Base-by-base conservation (phyloP, 2,888 invertebrate species). In the Strigamia maritima region DNA sequence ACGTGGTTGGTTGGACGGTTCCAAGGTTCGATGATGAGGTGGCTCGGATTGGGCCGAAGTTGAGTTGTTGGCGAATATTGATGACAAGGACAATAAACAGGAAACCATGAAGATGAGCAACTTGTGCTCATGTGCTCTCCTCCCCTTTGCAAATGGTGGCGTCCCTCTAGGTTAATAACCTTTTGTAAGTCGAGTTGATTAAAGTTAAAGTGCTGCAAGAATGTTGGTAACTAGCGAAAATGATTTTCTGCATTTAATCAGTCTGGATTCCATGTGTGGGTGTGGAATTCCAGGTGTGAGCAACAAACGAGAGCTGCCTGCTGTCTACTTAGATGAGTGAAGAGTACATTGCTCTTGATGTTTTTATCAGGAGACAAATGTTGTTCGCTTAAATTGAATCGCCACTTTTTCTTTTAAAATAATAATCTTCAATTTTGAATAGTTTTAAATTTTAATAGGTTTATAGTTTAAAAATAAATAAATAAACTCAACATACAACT, bases 1-100 rank as follows among this genome's bases (percentile, higher is more conserved):
- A 19, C 19, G 16, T 54, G 2, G 49, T 19, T 19, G n/a, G 54
- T 35, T 44, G 54, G 54, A 54, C 16, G 1, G 8, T 54, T 54
- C 54, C 19, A 70, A 24, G 70, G 28, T 70, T 1, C 28, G 70
- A 22, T 12, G 60, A 65, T 65, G 10, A 65, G 44, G 44, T 44
- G 44, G 16, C 12, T 0, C 35, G 44, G 16, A 44, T n/a, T 44
- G 12, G 14, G 44, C 44, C n/a, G 4, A 8, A 19, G n/a, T 44
- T 10, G 19, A 19, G n/a, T 54, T 54, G 54, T 54, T 54, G 54
- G 54, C 54, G 54, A 54, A 70, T 70, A 70, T 70, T 70, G 70
- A 70, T 70, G 70, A 28, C 28, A 54, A 70, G 70, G 70, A 70
- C 70, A 70, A 70, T 70, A 70, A 70, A 70, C 70, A 70, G 70